These are phyloP conservation scores for Menidia beryllina DNA, from an alignment of 2,113 vertebrate species.

Conservation along the genomic window DNA sequence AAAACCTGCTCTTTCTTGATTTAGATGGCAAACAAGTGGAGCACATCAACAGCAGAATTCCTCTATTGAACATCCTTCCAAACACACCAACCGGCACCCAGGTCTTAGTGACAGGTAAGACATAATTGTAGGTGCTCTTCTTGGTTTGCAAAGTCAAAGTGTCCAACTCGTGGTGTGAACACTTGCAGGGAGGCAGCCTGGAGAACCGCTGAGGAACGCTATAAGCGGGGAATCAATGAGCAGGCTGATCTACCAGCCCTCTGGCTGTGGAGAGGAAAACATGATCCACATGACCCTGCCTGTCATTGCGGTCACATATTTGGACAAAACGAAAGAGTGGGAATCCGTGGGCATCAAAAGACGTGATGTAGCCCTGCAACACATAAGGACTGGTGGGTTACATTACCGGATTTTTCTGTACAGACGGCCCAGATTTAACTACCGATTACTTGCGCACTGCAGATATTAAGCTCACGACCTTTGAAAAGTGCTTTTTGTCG, in stretches of 20 bases:
- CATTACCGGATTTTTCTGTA: neutral
- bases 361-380: slow-evolving; percentile 58
- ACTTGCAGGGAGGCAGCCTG: slow-evolving; percentile 37
- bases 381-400: slow-evolving; percentile 70
- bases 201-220: slow-evolving; percentile 49
- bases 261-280: slow-evolving; percentile 79
- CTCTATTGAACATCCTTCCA: slow-evolving; percentile 57
- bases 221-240: slow-evolving; percentile 62
- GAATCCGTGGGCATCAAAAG: slow-evolving; percentile 54
- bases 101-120: slow-evolving; percentile 77
- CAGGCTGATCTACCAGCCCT: slow-evolving; percentile 62
- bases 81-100: slow-evolving; percentile 67
- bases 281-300: slow-evolving; percentile 73
- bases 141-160: neutral
- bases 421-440: neutral
- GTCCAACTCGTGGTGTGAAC: neutral
- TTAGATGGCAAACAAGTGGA: slow-evolving; percentile 62
- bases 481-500: neutral
- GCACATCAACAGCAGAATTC: slow-evolving; percentile 51
- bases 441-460: no score
- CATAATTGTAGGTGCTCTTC: neutral
- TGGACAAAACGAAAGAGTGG: slow-evolving; percentile 81
- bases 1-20: neutral
- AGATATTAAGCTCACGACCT: neutral
- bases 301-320: slow-evolving; percentile 74